phyloP scores from a whole-genome alignment of 1,140 invertebrate genomes.

The Acromyrmex echinatior region DNA sequence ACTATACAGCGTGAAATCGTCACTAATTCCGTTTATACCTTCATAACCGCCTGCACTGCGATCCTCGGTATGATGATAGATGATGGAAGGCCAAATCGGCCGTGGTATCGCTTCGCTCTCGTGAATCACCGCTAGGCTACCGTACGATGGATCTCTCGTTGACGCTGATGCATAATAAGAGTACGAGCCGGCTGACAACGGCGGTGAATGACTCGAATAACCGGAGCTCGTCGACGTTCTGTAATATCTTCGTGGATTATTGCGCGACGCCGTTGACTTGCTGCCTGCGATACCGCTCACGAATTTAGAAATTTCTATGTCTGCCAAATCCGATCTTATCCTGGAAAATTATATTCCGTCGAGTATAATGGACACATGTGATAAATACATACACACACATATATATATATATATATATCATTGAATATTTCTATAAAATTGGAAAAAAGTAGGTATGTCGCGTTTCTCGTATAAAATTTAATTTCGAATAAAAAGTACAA shows the following conservation, averaged over 20 bases:
- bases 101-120: slow-evolving; percentile 79
- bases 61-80: slow-evolving; percentile 66
- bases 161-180: slow-evolving; percentile 68
- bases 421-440: not conserved
- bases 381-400: not conserved
- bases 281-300: slow-evolving; percentile 71
- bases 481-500: not conserved
- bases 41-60: slow-evolving; percentile 70
- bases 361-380: not conserved
- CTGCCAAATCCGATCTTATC: slow-evolving; percentile 77
- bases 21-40: slow-evolving; percentile 22
- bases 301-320: slow-evolving; percentile 77
- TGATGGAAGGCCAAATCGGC: slow-evolving; percentile 79
- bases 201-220: slow-evolving; percentile 81
- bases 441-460: not conserved
- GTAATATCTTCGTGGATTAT: slow-evolving; percentile 78
- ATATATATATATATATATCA: too few relatives aligned
- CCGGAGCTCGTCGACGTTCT: slow-evolving; percentile 81
- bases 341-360: slow-evolving; percentile 59
- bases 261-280: slow-evolving; percentile 56
- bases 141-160: slow-evolving; percentile 64
- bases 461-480: not conserved
- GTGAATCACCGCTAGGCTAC: slow-evolving; percentile 77
- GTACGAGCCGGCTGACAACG: slow-evolving; percentile 78
- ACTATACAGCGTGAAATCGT: not conserved